A percentile compares a stretch with the other conserved stretches of the same genome.
These are phyloP conservation scores for Cotesia glomerata DNA, from an alignment of 1,140 invertebrate species.

Conservation along the genomic window DNA sequence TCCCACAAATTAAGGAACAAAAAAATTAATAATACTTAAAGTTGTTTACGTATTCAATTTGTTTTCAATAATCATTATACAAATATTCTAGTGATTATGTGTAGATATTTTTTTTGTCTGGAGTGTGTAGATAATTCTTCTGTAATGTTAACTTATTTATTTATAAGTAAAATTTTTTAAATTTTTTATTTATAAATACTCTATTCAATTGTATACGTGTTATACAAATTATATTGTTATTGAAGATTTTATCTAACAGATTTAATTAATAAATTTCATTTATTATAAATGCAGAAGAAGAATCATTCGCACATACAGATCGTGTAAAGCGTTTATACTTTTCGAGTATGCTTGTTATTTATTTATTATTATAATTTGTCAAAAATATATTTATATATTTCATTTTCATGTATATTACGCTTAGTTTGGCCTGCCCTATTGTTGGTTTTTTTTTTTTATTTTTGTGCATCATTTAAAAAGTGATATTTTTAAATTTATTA, in stretches of 20 bases:
- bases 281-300: conserved; percentile 31
- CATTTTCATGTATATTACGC: conserved; percentile 36
- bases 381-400: conserved; percentile 59
- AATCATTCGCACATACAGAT: conserved; percentile 47
- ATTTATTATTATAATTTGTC: conserved; percentile 48
- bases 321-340: conserved; percentile 48
- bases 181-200: background rate
- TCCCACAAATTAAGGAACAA: background rate
- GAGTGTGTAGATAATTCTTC: conserved; percentile 46
- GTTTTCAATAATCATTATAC: conserved; percentile 48
- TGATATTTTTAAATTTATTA: background rate
- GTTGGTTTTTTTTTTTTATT: conserved; percentile 46
- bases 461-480: conserved; percentile 32
- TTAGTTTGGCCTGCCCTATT: conserved; percentile 56
- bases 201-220: background rate
- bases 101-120: conserved; percentile 44
- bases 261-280: background rate
- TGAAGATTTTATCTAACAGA: background rate
- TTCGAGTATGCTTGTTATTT: conserved; percentile 26
- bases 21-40: conserved; percentile 43
- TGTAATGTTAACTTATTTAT: background rate
- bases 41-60: conserved; percentile 40
- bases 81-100: conserved; percentile 62
- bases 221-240: too few relatives aligned
- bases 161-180: background rate